Percentiles rank a stretch among this genome's conserved stretches.
phyloP scores from a whole-genome alignment of 2,888 invertebrate species.

The Trachelus tabidus region DNA sequence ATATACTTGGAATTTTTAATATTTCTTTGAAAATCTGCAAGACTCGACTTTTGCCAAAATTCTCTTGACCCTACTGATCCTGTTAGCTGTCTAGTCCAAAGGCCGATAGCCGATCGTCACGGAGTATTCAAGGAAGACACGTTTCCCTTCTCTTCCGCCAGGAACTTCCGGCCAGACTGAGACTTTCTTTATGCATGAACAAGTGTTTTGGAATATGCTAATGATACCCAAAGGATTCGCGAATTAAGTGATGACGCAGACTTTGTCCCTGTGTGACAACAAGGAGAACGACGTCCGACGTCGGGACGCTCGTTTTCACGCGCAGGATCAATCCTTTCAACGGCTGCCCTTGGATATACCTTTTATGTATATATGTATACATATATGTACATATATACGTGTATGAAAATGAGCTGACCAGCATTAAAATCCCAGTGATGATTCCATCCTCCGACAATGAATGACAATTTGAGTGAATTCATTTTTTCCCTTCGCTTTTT shows the following conservation, averaged over 20 bases:
- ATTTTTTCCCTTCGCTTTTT: neutral
- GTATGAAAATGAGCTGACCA: neutral
- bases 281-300: neutral
- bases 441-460: neutral
- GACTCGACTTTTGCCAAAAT: neutral
- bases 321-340: neutral
- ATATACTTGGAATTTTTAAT: neutral
- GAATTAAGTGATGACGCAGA: too few species aligned
- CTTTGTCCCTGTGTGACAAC: neutral
- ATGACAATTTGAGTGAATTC: neutral
- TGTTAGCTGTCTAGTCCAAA: neutral
- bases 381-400: neutral
- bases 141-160: neutral
- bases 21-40: neutral
- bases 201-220: neutral
- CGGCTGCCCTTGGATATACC: neutral
- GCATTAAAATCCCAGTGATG: neutral
- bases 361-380: neutral
- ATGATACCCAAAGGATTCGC: neutral
- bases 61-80: neutral
- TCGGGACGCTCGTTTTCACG: neutral
- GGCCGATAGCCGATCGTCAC: neutral
- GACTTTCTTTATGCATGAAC: neutral
- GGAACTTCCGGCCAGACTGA: neutral
- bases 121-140: neutral